These are phyloP conservation scores for Drosophila repleta DNA, from an alignment of 1,140 invertebrate genomes.

Conservation along the genomic window DNA sequence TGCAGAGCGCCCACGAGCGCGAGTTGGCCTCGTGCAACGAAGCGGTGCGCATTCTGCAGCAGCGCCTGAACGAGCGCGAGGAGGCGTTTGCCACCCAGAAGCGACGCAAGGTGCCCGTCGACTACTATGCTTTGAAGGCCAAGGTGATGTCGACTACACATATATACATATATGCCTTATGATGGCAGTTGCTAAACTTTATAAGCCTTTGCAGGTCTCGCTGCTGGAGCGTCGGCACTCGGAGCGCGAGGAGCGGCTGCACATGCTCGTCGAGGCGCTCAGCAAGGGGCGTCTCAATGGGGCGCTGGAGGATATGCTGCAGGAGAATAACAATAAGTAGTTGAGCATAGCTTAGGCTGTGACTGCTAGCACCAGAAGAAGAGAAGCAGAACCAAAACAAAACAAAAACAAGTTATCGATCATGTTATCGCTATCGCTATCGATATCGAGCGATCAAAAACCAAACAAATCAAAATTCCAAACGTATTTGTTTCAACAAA, in stretches of 20 bases:
- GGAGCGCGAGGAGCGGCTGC: slow-evolving; percentile 82
- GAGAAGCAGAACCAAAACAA: neutral
- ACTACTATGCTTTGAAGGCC: slow-evolving; percentile 83
- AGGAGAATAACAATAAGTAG: slow-evolving; percentile 78
- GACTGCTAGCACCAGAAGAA: neutral
- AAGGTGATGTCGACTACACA: slow-evolving; percentile 60
- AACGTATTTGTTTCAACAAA: slow-evolving; percentile 1
- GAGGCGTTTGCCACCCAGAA: slow-evolving; percentile 79
- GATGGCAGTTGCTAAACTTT: neutral
- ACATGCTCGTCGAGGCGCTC: slow-evolving; percentile 82
- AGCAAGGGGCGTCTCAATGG: slow-evolving; percentile 82
- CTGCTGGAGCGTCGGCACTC: slow-evolving; percentile 78
- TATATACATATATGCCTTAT: neutral
- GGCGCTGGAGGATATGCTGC: slow-evolving; percentile 73
- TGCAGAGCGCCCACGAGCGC: slow-evolving; percentile 91
- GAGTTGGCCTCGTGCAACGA: slow-evolving; percentile 86
- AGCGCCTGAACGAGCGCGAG: slow-evolving; percentile 80
- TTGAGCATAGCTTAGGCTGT: neutral
- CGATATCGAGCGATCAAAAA: neutral
- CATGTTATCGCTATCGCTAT: slow-evolving; percentile 7
- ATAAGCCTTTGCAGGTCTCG: slow-evolving; percentile 62
- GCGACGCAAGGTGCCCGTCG: slow-evolving; percentile 81
- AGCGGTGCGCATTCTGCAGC: slow-evolving; percentile 77
- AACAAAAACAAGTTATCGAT: neutral
- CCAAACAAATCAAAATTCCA: slow-evolving; percentile 10